Base-by-base conservation (phyloP, 2,113 vertebrate species). In the Zosterops japonicus region DNA sequence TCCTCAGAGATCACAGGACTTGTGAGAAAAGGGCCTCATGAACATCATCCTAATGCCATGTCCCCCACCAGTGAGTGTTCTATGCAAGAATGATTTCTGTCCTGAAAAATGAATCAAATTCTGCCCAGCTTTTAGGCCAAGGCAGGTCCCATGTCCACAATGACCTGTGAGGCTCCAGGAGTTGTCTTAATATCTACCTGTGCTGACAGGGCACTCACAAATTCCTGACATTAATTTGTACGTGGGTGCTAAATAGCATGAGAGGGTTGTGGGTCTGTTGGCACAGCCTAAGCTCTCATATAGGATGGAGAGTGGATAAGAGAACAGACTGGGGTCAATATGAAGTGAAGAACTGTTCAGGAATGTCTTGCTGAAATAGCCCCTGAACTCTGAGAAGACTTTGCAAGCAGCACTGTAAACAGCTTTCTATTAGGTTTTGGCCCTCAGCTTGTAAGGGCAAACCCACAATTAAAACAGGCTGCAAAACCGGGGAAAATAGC, bases 391-490 rank as follows among this genome's bases (percentile, higher is more conserved):
- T 42, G 13, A 19, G n/a, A 83, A 60, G 91, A 60, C 28, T 90
- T 83, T 90, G 83, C n/a, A 83, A 93, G 88, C 42, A 71, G 52
- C 86, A 70, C 28, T 64, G 72, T 63, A 81, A 94, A 84, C 50
- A 55, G 35, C 49, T 63, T 88, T 79, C 83, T 75, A 41, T 46
- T 9, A 75, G 87, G 64, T 64, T 84, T 89, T 87, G 87, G 77
- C 35, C 56, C 68, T 65, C 49, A 77, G 60, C 61, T 89, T 59
- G 11, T 59, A 59, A 68, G 60, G 60, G 72, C 76, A 92, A 95
- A 94, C 63, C 72, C 83, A 92, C 83, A 81, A 83, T 87, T 89
- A 81, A 86, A 94, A 90, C 50, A 85, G 88, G 55, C 71, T 87
- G 80, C 5, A 2, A 78, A 92, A 74, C 11, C 55, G 81, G 80